These are phyloP conservation scores for Petrocephalus zakoni DNA, from an alignment of 2,113 vertebrate species.

Conservation along the genomic window DNA sequence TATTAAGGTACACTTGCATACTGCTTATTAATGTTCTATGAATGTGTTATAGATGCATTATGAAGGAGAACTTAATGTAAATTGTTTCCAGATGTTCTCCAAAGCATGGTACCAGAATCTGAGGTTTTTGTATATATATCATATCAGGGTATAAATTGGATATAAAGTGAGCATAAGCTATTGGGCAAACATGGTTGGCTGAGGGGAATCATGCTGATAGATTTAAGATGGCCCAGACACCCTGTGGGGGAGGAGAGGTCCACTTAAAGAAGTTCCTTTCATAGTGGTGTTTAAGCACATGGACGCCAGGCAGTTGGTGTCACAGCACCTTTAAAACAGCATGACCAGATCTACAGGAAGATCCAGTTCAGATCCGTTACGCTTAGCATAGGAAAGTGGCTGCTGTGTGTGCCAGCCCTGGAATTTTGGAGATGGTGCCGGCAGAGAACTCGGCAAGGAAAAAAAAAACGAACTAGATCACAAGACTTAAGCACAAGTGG, in stretches of 20 bases:
- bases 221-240: background rate
- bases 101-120: background rate
- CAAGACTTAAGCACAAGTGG: background rate
- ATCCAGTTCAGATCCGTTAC: background rate
- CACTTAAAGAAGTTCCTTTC: background rate
- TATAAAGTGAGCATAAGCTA: background rate
- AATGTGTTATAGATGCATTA: background rate
- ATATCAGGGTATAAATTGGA: background rate
- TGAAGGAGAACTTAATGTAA: background rate
- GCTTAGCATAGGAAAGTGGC: slow-evolving; percentile 17
- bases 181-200: background rate
- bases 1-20: background rate
- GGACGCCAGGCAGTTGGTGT: background rate
- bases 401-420: slow-evolving; percentile 41
- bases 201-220: background rate
- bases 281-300: background rate
- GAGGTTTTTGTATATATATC: background rate
- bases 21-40: background rate
- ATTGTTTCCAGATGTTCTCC: background rate
- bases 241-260: background rate
- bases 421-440: slow-evolving; percentile 18
- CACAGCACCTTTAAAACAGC: background rate
- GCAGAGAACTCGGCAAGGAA: background rate
- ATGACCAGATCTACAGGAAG: background rate
- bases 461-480: background rate